Evolutionary conservation across 2,113 vertebrate species (phyloP), one percentile per base, ranked within the genome.

Genomic region (Natator depressus): DNA sequence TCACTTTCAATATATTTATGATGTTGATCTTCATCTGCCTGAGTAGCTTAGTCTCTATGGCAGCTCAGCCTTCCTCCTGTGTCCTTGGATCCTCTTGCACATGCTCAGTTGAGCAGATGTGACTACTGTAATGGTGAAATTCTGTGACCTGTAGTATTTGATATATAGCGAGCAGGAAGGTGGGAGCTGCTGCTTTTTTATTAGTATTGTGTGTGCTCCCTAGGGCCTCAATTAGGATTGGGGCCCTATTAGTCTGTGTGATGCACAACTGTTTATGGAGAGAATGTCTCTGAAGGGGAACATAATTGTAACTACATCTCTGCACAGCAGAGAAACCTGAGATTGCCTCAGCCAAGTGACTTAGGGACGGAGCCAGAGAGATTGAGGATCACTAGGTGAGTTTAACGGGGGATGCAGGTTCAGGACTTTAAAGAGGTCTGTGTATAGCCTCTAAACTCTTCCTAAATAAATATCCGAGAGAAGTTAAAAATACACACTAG

Each of bases 211-310:
- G 62, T 8, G 62, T 10, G 19, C 65, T 72, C n/a, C n/a, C 19
- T 22, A 72, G 35, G n/a, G 0, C 0, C 27, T 65, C 24, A 0
- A 0, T 22, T 82, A 35, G 35, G 50, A 0, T 14, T 14, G 10
- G 27, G 76, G 76, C 47, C 13, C 7, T 13, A 2, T 49, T 81
- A 78, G 51, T 54, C 59, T 65, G 62, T 8, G 25, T 54, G 59
- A 53, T 0, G 1, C 27, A 80, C 59, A 50, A 55, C 35, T 82
- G 76, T 54, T 90, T 76, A 8, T 2, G 14, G 35, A 0, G 13
- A 80, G 80, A 84, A 46, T 7, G 2, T 6, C 10, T 55, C 24
- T 59, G 72, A 12, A 59, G 2, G 82, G 69, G 79, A 80, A 16
- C 50, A 38, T 19, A 46, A 38, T 82, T 42, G 49, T 51, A 46